phyloP scores from a whole-genome alignment of 2,888 invertebrate genomes.

The Cylindroiulus punctatus region DNA sequence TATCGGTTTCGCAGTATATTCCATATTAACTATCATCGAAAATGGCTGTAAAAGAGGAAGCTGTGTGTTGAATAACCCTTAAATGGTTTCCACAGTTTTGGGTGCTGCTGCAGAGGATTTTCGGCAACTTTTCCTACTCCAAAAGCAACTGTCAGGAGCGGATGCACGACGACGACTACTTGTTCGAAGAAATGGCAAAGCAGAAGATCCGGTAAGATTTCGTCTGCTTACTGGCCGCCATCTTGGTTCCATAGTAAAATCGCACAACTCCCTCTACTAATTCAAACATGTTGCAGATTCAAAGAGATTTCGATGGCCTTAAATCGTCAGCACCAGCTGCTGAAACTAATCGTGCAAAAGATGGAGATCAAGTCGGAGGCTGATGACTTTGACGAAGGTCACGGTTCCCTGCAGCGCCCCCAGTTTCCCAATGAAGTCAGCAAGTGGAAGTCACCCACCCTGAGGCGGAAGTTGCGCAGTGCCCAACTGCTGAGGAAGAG shows the following conservation, averaged over 20 bases:
- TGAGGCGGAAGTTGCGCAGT: slow-evolving; percentile 56
- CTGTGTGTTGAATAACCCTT: not conserved
- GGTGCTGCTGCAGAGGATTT: slow-evolving; percentile 6
- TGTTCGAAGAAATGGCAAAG: slow-evolving; percentile 54
- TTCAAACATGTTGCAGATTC: slow-evolving; percentile 21
- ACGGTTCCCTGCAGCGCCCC: slow-evolving; percentile 62
- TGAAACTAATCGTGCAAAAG: slow-evolving; percentile 78
- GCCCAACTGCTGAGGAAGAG: slow-evolving; percentile 18
- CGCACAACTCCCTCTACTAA: not conserved
- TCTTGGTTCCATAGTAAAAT: not conserved
- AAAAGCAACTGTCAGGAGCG: not conserved
- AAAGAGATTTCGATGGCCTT: slow-evolving; percentile 63
- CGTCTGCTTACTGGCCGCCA: not conserved
- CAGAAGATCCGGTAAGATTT: slow-evolving; percentile 48
- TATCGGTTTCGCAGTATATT: no score
- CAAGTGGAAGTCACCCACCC: slow-evolving; percentile 56
- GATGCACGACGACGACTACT: slow-evolving; percentile 49
- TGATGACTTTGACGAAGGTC: slow-evolving; percentile 87
- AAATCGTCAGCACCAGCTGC: slow-evolving; percentile 79
- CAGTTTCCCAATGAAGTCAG: slow-evolving; percentile 33
- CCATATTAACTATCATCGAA: no score
- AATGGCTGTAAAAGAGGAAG: no score
- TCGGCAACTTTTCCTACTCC: slow-evolving; percentile 5
- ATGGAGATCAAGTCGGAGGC: slow-evolving; percentile 93
- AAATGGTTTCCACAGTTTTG: not conserved